Evolutionary conservation across 2,888 invertebrate species (phyloP), one percentile per base, ranked within the genome.

Genomic region (Ischnus inquisitorius): DNA sequence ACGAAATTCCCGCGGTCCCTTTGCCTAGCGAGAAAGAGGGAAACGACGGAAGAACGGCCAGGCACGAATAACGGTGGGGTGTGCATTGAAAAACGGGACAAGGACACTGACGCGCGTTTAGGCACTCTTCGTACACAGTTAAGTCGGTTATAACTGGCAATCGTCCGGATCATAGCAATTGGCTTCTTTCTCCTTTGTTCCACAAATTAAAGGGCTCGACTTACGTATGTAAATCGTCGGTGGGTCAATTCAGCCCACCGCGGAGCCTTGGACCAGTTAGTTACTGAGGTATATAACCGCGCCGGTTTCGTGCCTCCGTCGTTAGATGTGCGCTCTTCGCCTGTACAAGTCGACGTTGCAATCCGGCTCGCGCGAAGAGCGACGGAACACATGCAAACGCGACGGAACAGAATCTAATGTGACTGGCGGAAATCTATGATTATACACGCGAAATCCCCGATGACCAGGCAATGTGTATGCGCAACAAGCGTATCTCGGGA

Each of bases 241-340:
- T 82, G 68, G 78, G 72, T 78, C 74, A 72, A 74, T 82, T 82
- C 72, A 78, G 54, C 71, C 78, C 78, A 68, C 43, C 60, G 60
- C 62, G 77, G 72, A 82, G 82, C 82, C 82, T 82, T 82, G 78
- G 78, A 67, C 72, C 72, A 78, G 78, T 82, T 82, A 62, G 46
- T 25, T 62, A 14, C 64, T 48, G 22, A 48, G 64, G 8, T 75
- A 16, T 39, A 22, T 34, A 3, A 3, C 39, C 16, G n/a, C 34
- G 10, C 25, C 16, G 19, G 39, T 64, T 64, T 64, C 64, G 64
- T 39, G 34, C 19, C 34, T 14, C 10, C 34, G 64, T 39, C 19
- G 34, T n/a, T 19, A 3, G 60, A 22, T 39, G n/a, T 39, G 12
- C 2, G 16, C n/a, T 25, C n/a, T 25, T 28, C 25, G 60, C n/a